A percentile compares a stretch with the other conserved stretches of the same genome.
Evolutionary conservation across 2,113 vertebrate genomes (phyloP).

Genomic region (Tachysurus fulvidraco): DNA sequence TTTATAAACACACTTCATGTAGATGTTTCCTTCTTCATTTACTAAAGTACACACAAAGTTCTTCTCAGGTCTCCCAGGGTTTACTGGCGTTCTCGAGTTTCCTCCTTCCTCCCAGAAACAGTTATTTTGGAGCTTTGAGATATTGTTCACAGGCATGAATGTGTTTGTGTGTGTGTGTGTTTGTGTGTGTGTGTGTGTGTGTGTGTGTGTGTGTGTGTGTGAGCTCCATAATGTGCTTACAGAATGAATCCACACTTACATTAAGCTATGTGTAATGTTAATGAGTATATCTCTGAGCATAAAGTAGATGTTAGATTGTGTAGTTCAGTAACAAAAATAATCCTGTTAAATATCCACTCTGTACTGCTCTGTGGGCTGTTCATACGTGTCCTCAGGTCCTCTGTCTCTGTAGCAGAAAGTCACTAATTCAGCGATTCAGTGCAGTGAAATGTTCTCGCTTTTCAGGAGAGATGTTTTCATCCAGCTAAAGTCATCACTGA

Average conservation of each 20-base stretch:
- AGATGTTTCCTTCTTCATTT: not conserved
- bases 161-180: not conserved
- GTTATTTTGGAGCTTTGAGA: not conserved
- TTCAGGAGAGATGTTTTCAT: constrained; percentile 38
- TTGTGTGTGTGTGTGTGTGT: not conserved
- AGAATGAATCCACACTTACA: not conserved
- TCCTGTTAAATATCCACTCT: not conserved
- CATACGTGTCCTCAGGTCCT: not conserved
- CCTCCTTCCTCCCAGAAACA: not conserved
- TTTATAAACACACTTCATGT: not conserved
- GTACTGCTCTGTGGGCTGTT: too few species aligned
- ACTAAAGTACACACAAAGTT: not conserved
- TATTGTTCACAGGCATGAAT: not conserved
- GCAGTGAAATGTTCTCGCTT: not conserved
- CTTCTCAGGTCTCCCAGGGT: too few species aligned
- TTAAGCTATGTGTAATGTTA: not conserved
- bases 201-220: not conserved
- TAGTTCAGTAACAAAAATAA: not conserved
- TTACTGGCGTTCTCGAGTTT: not conserved
- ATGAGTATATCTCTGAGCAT: not conserved
- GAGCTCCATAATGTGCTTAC: not conserved
- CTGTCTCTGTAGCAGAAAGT: not conserved
- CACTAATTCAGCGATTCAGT: not conserved
- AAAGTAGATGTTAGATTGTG: not conserved
- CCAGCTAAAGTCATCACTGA: constrained; percentile 49